Evolutionary conservation across 2,888 invertebrate species (phyloP).

Genomic region (Trachelus troglodyta): DNA sequence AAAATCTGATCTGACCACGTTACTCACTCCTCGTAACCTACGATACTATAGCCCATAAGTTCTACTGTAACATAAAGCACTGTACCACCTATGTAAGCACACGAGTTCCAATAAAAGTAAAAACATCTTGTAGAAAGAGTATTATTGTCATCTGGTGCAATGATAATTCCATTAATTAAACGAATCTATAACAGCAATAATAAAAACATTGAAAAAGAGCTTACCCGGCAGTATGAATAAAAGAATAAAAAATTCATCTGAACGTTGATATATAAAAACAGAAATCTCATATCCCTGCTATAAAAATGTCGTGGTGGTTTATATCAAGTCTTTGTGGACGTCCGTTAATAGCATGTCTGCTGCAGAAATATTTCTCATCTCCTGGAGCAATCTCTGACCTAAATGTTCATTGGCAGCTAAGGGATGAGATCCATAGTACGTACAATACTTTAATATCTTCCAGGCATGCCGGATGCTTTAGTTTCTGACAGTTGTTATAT

Average conservation of each 20-base stretch:
- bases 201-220: background rate
- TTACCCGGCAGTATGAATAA: background rate
- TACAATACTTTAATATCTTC: background rate
- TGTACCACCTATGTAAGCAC: slow-evolving; percentile 30
- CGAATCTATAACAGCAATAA: background rate
- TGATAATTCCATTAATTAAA: background rate
- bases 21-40: slow-evolving; percentile 12
- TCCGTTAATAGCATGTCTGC: slow-evolving; percentile 4
- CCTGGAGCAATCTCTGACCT: slow-evolving; percentile 16
- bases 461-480: background rate
- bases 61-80: slow-evolving; percentile 22
- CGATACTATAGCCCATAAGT: slow-evolving; percentile 4
- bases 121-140: slow-evolving; percentile 28
- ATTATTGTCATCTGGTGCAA: background rate
- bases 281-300: background rate
- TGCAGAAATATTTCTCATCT: slow-evolving; percentile 18
- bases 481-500: background rate
- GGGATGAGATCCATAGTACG: background rate
- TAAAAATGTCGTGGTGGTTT: background rate
- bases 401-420: slow-evolving; percentile 15
- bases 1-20: slow-evolving; percentile 5
- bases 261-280: background rate
- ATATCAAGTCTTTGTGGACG: background rate
- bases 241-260: background rate
- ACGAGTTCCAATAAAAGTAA: slow-evolving; percentile 30